Conservation (phyloP, 2,113 vertebrate genomes). For the Dissostichus mawsoni region DNA sequence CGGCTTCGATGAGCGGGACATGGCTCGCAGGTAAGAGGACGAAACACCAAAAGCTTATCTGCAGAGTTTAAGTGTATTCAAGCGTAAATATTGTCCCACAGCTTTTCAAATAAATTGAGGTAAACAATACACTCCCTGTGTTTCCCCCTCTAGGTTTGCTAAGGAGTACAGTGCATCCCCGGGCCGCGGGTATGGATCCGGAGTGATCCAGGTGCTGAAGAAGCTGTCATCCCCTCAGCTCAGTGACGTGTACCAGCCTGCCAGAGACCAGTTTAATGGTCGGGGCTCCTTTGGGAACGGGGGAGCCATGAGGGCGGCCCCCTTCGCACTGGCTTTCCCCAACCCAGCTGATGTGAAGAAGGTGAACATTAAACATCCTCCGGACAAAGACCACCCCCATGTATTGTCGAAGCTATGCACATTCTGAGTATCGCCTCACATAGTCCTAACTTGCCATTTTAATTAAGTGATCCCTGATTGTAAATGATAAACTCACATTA, state of each 20-base stretch:
- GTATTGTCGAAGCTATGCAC: not conserved
- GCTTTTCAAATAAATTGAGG: not conserved
- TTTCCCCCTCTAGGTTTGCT: conserved; percentile 87
- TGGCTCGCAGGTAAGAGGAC: conserved; percentile 89
- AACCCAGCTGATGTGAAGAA: conserved; percentile 86
- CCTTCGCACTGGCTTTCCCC: conserved; percentile 89
- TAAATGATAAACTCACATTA: not conserved
- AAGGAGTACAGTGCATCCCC: conserved; percentile 93
- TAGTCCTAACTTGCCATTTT: not conserved
- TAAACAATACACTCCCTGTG: not conserved
- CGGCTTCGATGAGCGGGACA: conserved; percentile 92
- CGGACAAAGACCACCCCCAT: not conserved
- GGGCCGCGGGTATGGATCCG: conserved; percentile 92
- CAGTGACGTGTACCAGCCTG: conserved; percentile 91
- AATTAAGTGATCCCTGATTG: too few relatives aligned
- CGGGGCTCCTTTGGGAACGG: conserved; percentile 97
- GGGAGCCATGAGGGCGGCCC: conserved; percentile 95
- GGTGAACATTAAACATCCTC: conserved; percentile 73
- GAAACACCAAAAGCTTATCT: not conserved
- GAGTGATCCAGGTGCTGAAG: conserved; percentile 93
- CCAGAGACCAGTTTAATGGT: conserved; percentile 93
- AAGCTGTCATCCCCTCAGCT: conserved; percentile 93
- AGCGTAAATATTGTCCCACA: not conserved
- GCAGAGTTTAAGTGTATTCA: not conserved
- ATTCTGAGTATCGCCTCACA: not conserved